Base-by-base conservation (phyloP, 2,888 invertebrate species). In the Phlogophora meticulosa region DNA sequence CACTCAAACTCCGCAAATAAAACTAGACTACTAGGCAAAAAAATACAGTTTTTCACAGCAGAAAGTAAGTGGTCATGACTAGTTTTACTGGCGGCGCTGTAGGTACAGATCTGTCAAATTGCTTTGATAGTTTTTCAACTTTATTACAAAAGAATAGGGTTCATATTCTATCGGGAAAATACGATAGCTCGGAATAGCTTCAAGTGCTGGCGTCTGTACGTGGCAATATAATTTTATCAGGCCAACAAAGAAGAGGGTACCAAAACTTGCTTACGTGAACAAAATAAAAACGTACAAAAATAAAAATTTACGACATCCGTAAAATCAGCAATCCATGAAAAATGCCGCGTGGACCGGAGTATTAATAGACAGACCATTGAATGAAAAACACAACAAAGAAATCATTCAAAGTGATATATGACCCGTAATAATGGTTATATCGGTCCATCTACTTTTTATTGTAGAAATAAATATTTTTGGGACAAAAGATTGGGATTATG, bases 281-380 rank as follows among this genome's bases (percentile, higher is more conserved):
- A 60, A 42, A 72, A 65, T 34, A 61, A 52, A n/a, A n/a, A 15
- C 20, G 22, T 60, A 7, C 22, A 57, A 65, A 73, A 32, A 55
- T 32, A 64, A 3, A n/a, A 9, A 36, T 73, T 76, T 66, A 77
- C 28, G 58, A 57, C 34, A 46, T 48, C 71, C 45, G 15, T 72
- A 60, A 79, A 77, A 60, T 67, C 61, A 59, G 70, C 32, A 59
- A 68, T 58, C 58, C 64, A 58, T 76, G 69, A 80, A 72, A 70
- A 72, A 73, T 73, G 20, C 48, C 52, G 24, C 20, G 48, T 32
- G 15, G 7, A 9, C n/a, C 9, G 11, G 7, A 34, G n/a, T 9
- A 28, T 28, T 28, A 45, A 52, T 51, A 53, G 20, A 53, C 40
- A 40, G 56, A 52, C 60, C 55, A 59, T 52, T 73, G 55, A 56